Percentiles rank a stretch among this genome's conserved stretches.
These are phyloP conservation scores for Harlomillsia oculata DNA, from an alignment of 1,140 invertebrate species.

Conservation along the genomic window DNA sequence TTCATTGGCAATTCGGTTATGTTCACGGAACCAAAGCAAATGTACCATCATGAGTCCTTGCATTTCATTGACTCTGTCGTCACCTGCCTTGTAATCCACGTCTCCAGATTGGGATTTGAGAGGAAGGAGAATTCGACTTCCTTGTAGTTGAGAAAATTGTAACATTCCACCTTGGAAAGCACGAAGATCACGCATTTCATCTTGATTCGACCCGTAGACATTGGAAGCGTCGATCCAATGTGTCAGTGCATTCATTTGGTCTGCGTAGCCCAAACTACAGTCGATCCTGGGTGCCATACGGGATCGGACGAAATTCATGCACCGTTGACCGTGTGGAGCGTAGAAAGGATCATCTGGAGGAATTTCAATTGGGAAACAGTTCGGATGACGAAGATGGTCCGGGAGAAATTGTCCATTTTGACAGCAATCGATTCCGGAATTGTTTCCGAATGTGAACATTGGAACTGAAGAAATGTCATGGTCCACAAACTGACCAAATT, in stretches of 20 bases:
- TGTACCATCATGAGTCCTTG: conserved; percentile 24
- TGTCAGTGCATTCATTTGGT: conserved; percentile 28
- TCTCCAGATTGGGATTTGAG: not conserved
- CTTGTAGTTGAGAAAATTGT: conserved; percentile 11
- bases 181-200: conserved; percentile 60
- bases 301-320: conserved; percentile 75
- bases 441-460: conserved; percentile 47
- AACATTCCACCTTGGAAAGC: conserved; percentile 40
- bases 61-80: conserved; percentile 63
- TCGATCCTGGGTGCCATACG: conserved; percentile 42
- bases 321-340: conserved; percentile 50
- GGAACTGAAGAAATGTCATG: conserved; percentile 73
- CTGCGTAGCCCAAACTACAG: conserved; percentile 38
- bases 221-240: conserved; percentile 71
- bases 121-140: conserved; percentile 9
- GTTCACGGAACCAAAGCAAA: conserved; percentile 38
- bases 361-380: conserved; percentile 52
- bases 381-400: not conserved
- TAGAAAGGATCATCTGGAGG: conserved; percentile 73
- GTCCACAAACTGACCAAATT: conserved; percentile 68
- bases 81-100: conserved; percentile 45
- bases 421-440: conserved; percentile 27
- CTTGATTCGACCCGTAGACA: conserved; percentile 79
- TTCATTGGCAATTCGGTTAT: conserved; percentile 46
- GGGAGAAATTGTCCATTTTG: conserved; percentile 11